Percentiles rank a stretch among this genome's conserved stretches.
Evolutionary conservation across 2,888 invertebrate species (phyloP).

Genomic region (Stegophylla sp.): DNA sequence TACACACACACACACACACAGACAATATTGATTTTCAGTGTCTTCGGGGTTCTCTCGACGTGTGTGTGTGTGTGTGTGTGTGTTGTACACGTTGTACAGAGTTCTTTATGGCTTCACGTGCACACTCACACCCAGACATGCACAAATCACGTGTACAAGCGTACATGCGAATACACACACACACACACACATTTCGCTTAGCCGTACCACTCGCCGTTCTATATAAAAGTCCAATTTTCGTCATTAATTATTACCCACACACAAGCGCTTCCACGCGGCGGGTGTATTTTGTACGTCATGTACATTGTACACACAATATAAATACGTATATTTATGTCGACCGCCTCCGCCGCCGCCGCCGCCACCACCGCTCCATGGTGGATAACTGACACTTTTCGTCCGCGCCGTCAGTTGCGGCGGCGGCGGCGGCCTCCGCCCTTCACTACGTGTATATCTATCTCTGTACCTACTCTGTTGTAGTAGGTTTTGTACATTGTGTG

Average conservation of each 20-base stretch:
- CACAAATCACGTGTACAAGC: neutral
- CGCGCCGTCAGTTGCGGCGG: conserved; percentile 1
- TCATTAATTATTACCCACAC: conserved; percentile 51
- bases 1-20: conserved; percentile 9
- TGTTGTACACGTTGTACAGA: too few relatives aligned
- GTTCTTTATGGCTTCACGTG: conserved; percentile 54
- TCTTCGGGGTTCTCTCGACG: conserved; percentile 34
- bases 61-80: neutral
- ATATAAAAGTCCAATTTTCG: conserved; percentile 45
- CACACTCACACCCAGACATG: neutral
- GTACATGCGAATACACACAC: neutral
- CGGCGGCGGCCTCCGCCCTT: too few relatives aligned
- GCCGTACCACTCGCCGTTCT: neutral
- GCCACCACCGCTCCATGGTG: neutral
- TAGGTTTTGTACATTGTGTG: conserved; percentile 33
- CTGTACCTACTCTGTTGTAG: too few relatives aligned
- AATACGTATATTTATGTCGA: conserved; percentile 3
- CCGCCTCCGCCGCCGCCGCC: neutral
- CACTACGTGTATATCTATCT: too few relatives aligned
- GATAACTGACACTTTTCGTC: conserved; percentile 6
- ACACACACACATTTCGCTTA: neutral
- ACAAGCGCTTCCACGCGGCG: neutral
- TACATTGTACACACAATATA: too few relatives aligned
- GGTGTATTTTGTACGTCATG: conserved; percentile 2
- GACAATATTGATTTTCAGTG: conserved; percentile 52